These are phyloP conservation scores for Pseudochirops cupreus DNA, from an alignment of 2,797 vertebrate species.

Conservation along the genomic window DNA sequence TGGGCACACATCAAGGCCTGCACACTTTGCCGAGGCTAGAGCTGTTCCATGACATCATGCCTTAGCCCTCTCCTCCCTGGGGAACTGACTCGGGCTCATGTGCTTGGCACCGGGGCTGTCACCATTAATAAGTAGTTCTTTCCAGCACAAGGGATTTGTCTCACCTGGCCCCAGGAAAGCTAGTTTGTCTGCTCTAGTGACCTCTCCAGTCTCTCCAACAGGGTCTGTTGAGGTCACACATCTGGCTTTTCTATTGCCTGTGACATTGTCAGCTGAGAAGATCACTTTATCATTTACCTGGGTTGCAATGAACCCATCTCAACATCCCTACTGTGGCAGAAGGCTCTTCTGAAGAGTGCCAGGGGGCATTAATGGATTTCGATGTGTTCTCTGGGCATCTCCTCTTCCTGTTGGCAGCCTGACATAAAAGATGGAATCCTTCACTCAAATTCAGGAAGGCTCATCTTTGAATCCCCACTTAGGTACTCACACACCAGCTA, in stretches of 20 bases:
- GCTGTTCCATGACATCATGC: conserved; percentile 37
- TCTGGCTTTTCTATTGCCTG: neutral
- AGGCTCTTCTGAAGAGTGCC: neutral
- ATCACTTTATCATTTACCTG: neutral
- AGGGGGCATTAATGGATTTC: neutral
- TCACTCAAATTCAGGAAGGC: neutral
- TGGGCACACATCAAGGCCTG: neutral
- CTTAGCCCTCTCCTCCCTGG: neutral
- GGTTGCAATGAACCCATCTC: neutral
- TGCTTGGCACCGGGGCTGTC: neutral
- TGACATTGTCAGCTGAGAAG: neutral
- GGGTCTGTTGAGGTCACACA: neutral
- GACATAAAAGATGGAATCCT: neutral
- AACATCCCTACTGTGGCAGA: neutral
- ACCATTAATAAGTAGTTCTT: neutral
- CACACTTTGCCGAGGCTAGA: neutral
- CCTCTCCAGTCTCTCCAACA: neutral
- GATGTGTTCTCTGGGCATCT: neutral
- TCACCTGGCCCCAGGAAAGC: neutral
- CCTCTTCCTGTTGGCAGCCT: neutral
- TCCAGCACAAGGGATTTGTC: neutral
- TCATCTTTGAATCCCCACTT: neutral
- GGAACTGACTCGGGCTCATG: neutral
- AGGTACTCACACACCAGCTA: neutral
- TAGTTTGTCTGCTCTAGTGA: neutral